These are phyloP conservation scores for Drosophila sucinea DNA, from an alignment of 1,140 invertebrate genomes.

Conservation along the genomic window DNA sequence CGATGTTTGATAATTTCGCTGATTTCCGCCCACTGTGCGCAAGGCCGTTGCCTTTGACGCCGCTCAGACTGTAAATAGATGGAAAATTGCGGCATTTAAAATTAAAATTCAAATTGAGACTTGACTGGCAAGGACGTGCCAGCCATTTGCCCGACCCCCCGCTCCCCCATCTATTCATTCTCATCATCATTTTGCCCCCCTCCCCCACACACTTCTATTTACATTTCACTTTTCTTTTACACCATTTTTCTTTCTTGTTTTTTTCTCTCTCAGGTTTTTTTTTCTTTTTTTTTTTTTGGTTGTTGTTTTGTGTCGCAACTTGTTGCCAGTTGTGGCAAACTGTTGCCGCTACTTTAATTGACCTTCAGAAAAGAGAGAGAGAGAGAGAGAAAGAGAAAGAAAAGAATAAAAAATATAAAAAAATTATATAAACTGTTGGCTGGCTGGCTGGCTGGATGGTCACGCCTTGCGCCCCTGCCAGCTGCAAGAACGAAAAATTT, in stretches of 20 bases:
- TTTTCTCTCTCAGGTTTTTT: slow-evolving; percentile 35
- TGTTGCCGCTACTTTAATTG: slow-evolving; percentile 60
- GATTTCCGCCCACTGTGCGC: slow-evolving; percentile 29
- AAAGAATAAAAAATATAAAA: background rate
- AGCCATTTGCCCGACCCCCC: slow-evolving; percentile 29
- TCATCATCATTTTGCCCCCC: slow-evolving; percentile 1
- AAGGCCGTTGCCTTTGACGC: slow-evolving; percentile 13
- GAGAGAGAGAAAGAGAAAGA: background rate
- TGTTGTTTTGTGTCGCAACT: slow-evolving; percentile 4
- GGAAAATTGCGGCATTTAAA: slow-evolving; percentile 80
- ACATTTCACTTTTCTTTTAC: slow-evolving; percentile 77
- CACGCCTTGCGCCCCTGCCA: slow-evolving; percentile 31
- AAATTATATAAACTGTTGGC: too few species aligned
- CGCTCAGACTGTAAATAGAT: slow-evolving; percentile 58
- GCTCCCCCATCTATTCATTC: background rate
- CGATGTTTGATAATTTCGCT: too few species aligned
- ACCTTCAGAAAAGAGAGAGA: slow-evolving; percentile 47
- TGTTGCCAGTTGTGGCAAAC: slow-evolving; percentile 29
- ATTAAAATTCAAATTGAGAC: slow-evolving; percentile 81
- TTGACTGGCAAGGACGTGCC: slow-evolving; percentile 77
- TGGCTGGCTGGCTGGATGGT: background rate
- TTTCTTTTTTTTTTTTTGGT: slow-evolving; percentile 12
- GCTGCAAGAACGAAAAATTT: slow-evolving; percentile 41
- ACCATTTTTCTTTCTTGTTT: slow-evolving; percentile 61
- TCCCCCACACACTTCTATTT: slow-evolving; percentile 63